phyloP scores from a whole-genome alignment of 2,113 vertebrate genomes.

The Myocastor coypus region DNA sequence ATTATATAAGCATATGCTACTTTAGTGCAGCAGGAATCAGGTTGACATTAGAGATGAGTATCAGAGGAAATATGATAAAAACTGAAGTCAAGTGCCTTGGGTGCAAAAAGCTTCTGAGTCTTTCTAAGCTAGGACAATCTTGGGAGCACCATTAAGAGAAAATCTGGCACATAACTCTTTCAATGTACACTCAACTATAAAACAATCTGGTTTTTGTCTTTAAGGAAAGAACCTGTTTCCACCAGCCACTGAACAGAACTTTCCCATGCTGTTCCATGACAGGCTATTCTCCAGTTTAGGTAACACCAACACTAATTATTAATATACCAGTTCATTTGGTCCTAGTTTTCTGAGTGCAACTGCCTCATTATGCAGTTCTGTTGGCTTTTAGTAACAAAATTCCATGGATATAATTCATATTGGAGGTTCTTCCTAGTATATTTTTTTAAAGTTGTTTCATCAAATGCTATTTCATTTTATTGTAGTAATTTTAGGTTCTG shows the following conservation, averaged over 20 bases:
- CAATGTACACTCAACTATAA: not conserved
- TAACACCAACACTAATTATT: not conserved
- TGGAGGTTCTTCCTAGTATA: not conserved
- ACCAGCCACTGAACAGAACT: not conserved
- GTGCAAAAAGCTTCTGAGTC: not conserved
- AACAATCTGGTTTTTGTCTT: not conserved
- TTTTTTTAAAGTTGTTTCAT: constrained; percentile 17
- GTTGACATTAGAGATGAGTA: not conserved
- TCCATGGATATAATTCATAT: not conserved
- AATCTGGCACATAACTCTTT: not conserved
- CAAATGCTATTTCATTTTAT: constrained; percentile 10
- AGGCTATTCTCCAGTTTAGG: not conserved
- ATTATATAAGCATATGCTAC: not conserved
- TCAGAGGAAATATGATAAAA: not conserved
- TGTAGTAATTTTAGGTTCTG: not conserved
- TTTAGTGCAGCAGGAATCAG: not conserved
- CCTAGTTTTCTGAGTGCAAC: not conserved
- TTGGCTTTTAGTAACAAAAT: constrained; percentile 11
- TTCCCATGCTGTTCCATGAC: not conserved
- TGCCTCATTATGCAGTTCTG: not conserved
- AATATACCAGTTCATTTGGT: not conserved
- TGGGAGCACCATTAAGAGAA: not conserved
- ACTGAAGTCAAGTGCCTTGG: not conserved
- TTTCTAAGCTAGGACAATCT: not conserved
- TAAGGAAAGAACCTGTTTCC: not conserved